Conservation (phyloP, 2,113 vertebrate species). For the Vulpes vulpes region DNA sequence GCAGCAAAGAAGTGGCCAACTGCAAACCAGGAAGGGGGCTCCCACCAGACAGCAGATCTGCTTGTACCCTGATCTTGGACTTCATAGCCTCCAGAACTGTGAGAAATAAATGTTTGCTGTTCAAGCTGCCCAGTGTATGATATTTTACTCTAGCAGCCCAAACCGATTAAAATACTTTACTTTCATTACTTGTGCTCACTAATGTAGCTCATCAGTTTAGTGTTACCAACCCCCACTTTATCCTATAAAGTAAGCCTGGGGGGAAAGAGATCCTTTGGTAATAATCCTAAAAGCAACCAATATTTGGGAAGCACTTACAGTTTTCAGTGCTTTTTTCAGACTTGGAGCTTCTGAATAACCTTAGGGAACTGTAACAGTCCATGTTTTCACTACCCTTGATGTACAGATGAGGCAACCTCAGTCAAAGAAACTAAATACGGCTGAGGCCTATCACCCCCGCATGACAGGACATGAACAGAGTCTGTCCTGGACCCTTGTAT, state of each 20-base stretch:
- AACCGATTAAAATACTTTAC: neutral
- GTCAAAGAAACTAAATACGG: neutral
- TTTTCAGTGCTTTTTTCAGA: neutral
- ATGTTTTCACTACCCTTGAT: neutral
- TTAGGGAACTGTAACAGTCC: neutral
- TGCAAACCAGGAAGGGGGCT: neutral
- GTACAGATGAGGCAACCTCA: neutral
- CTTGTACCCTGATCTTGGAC: neutral
- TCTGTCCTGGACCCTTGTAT: neutral
- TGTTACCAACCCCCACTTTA: constrained; percentile 21
- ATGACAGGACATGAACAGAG: neutral
- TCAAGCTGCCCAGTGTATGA: neutral
- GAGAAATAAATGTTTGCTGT: neutral
- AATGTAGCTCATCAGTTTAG: neutral
- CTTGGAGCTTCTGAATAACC: neutral
- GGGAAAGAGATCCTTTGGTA: neutral
- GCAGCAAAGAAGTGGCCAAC: neutral
- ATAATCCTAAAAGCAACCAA: neutral
- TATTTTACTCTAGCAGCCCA: neutral
- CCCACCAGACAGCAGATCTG: neutral
- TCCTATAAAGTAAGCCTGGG: neutral
- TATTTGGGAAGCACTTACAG: neutral
- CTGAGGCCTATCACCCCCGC: neutral
- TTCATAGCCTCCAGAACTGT: neutral
- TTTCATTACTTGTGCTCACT: neutral